Conservation (phyloP, 30 jellyfish, hydroid and myxozoan species). For the Hydra vulgaris region DNA sequence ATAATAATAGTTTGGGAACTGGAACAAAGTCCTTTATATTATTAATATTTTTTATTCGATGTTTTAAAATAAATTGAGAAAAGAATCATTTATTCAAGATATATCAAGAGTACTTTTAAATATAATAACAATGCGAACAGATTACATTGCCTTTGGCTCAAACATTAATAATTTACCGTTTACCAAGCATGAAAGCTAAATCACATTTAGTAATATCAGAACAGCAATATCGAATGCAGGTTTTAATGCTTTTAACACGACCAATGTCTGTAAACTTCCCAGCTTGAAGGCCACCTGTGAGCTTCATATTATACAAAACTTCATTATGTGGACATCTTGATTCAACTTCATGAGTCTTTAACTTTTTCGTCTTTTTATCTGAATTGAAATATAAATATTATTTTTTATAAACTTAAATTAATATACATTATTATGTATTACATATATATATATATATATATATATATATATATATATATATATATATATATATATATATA, state of each 20-base stretch:
- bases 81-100: no score
- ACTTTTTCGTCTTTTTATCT: constrained; percentile 55
- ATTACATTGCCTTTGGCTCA: not conserved
- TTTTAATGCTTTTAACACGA: constrained; percentile 61
- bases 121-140: no score
- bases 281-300: constrained; percentile 91
- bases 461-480: no score
- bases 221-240: constrained; percentile 86
- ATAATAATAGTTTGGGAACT: no score
- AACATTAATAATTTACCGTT: constrained; percentile 37
- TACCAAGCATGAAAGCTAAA: constrained; percentile 97
- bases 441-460: no score
- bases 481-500: no score
- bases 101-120: no score
- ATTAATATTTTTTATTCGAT: no score
- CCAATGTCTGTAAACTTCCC: constrained; percentile 97
- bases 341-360: constrained; percentile 63
- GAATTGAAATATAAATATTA: not conserved
- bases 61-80: no score
- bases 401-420: not conserved
- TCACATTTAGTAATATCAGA: constrained; percentile 80
- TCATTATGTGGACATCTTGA: constrained; percentile 89
- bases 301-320: constrained; percentile 80
- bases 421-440: no score
- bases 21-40: no score